Percentiles rank a stretch among this genome's conserved stretches.
Conservation (phyloP, 2,113 vertebrate genomes). For the Ctenodactylus gundi region DNA sequence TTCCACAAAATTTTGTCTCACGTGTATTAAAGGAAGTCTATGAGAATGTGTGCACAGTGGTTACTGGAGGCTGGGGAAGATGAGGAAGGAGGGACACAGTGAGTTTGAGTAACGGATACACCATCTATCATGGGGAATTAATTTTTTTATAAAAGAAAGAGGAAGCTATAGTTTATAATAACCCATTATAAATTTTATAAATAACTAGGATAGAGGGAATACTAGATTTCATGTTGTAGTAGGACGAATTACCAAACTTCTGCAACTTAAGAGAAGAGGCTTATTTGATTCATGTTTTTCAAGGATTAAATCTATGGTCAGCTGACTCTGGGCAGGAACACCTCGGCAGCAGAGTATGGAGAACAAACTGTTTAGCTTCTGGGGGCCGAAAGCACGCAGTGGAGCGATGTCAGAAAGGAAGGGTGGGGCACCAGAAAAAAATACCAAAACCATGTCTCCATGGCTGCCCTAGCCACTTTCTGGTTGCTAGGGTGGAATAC, state of each 20-base stretch:
- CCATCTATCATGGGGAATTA: neutral
- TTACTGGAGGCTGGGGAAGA: neutral
- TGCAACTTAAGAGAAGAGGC: neutral
- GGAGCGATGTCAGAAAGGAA: neutral
- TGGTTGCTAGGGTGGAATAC: too few species aligned
- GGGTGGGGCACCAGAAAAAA: neutral
- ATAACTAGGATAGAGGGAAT: neutral
- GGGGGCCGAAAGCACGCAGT: too few species aligned
- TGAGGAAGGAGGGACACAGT: too few species aligned
- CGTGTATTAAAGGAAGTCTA: neutral
- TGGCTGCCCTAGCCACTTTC: too few species aligned
- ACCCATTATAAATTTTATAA: neutral
- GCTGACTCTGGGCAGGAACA: neutral
- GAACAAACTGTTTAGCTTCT: neutral
- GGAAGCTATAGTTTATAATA: neutral
- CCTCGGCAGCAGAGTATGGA: neutral
- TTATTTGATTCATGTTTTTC: neutral
- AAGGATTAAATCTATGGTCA: neutral
- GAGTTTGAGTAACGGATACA: neutral
- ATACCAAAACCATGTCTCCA: neutral
- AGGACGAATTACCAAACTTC: neutral
- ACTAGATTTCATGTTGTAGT: too few species aligned
- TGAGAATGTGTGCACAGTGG: neutral
- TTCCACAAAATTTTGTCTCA: neutral
- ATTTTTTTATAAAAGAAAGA: neutral